A percentile compares a stretch with the other conserved stretches of the same genome.
These are phyloP conservation scores for Ctenochaetus hawaiiensis DNA, from an alignment of 2,797 vertebrate genomes.

Conservation along the genomic window DNA sequence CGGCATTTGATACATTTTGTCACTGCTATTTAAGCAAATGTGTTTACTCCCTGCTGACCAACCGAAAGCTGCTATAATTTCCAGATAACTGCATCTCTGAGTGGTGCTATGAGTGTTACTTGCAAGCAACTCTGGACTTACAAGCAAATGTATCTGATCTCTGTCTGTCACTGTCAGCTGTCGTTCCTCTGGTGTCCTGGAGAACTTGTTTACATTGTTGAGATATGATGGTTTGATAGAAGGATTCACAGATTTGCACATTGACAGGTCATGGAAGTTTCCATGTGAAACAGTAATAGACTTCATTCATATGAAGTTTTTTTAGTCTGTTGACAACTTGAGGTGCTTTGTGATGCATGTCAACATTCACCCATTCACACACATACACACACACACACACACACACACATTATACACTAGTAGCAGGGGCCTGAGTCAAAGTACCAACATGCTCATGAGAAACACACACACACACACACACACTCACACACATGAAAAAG, in stretches of 20 bases:
- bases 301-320: neutral
- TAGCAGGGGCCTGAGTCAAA: too few relatives aligned
- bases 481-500: too few relatives aligned
- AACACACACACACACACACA: too few relatives aligned
- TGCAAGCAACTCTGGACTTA: neutral
- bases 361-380: too few relatives aligned
- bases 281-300: neutral
- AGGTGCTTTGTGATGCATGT: too few relatives aligned
- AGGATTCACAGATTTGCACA: conserved; percentile 29
- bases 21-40: neutral
- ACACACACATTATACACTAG: too few relatives aligned
- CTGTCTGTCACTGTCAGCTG: neutral
- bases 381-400: too few relatives aligned
- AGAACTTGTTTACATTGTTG: conserved; percentile 27
- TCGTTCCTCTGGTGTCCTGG: neutral
- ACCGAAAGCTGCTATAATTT: conserved; percentile 14
- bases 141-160: conserved; percentile 2
- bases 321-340: too few relatives aligned
- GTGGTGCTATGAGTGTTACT: neutral
- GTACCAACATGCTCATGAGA: too few relatives aligned
- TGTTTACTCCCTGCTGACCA: conserved; percentile 3
- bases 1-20: neutral
- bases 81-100: conserved; percentile 13
- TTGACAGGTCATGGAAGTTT: conserved; percentile 13
- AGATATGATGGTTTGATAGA: neutral